Percentiles rank a stretch among this genome's conserved stretches.
Evolutionary conservation across 2,888 invertebrate species (phyloP).

Genomic region (Agapostemon virescens): DNA sequence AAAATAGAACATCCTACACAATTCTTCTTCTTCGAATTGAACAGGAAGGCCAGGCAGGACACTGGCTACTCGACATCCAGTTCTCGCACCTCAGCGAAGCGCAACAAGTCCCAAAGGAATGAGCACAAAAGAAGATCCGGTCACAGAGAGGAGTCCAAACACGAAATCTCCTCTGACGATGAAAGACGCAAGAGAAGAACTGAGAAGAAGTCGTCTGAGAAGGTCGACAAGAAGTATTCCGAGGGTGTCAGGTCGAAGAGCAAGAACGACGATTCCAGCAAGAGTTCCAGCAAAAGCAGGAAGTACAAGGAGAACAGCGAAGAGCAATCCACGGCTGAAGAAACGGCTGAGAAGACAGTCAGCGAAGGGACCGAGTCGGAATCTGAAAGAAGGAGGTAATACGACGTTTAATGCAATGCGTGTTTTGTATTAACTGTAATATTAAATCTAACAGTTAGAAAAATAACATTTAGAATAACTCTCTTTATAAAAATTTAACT

Average conservation of each 20-base stretch:
- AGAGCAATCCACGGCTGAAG: conserved; percentile 67
- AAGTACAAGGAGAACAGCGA: conserved; percentile 68
- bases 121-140: conserved; percentile 64
- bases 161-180: conserved; percentile 62
- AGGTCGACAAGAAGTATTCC: conserved; percentile 48
- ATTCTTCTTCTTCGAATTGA: background rate
- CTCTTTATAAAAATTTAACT: background rate
- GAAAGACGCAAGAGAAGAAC: conserved; percentile 48
- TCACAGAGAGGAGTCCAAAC: conserved; percentile 62
- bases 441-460: background rate
- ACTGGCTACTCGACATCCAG: conserved; percentile 87
- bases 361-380: conserved; percentile 71
- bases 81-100: conserved; percentile 82
- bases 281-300: conserved; percentile 62
- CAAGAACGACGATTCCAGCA: conserved; percentile 59
- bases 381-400: conserved; percentile 67
- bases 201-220: conserved; percentile 51
- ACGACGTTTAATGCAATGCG: background rate
- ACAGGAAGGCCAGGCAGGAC: conserved; percentile 82
- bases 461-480: background rate
- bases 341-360: conserved; percentile 58
- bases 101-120: conserved; percentile 66
- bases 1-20: background rate
- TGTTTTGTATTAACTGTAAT: background rate
- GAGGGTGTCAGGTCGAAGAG: conserved; percentile 40